Evolutionary conservation across 2,113 vertebrate genomes (phyloP).

Genomic region (Monopterus albus): DNA sequence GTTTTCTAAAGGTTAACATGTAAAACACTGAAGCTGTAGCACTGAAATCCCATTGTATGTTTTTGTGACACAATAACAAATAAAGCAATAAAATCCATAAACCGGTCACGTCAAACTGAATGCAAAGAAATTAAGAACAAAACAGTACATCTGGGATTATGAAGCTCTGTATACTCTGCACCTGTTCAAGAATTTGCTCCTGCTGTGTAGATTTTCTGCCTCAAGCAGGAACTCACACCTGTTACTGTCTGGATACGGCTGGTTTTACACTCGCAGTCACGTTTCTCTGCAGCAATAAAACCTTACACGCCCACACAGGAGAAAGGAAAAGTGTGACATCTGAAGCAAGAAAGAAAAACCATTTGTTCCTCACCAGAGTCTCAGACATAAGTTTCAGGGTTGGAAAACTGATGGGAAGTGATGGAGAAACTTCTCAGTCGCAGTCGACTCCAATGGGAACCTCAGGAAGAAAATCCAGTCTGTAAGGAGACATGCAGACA

Average conservation of each 20-base stretch:
- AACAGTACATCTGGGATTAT: too few species aligned
- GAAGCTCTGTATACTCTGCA: too few species aligned
- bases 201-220: neutral
- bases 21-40: neutral
- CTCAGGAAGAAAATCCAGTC: slow-evolving; percentile 23
- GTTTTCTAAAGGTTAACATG: too few species aligned
- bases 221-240: neutral
- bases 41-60: neutral
- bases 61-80: neutral
- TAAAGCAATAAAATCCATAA: neutral
- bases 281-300: neutral
- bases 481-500: slow-evolving; percentile 5
- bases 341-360: neutral
- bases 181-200: too few species aligned
- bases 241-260: neutral
- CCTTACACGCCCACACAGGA: neutral
- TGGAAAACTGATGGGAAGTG: slow-evolving; percentile 19
- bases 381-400: slow-evolving; percentile 27
- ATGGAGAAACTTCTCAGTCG: too few species aligned
- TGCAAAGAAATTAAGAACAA: neutral
- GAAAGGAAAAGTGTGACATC: neutral
- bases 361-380: slow-evolving; percentile 44
- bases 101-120: neutral
- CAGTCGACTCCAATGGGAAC: slow-evolving; percentile 2
- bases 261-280: neutral